These are phyloP conservation scores for Poecile montanus DNA, from an alignment of 2,797 vertebrate genomes.

Conservation along the genomic window DNA sequence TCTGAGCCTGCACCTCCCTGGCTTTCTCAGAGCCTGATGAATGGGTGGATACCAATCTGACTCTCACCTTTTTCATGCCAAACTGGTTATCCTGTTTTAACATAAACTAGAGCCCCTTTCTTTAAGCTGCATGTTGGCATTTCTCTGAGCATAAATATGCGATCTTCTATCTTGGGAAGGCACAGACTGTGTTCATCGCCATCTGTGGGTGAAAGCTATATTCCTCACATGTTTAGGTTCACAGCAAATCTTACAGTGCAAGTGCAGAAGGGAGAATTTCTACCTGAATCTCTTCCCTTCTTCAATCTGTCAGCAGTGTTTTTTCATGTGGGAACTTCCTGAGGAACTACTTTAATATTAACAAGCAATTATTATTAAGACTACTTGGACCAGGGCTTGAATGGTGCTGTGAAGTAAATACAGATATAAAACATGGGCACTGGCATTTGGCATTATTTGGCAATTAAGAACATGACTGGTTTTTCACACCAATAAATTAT, in stretches of 20 bases:
- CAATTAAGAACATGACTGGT: background rate
- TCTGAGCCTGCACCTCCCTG: background rate
- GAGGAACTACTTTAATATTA: background rate
- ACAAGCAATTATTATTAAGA: background rate
- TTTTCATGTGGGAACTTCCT: background rate
- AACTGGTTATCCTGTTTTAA: background rate
- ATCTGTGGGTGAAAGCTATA: slow-evolving; percentile 24
- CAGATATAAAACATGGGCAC: background rate
- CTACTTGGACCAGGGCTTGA: background rate
- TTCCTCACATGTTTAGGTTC: background rate
- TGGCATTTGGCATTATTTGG: background rate
- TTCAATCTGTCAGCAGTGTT: background rate
- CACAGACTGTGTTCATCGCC: background rate
- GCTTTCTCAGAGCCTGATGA: background rate
- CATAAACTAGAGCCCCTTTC: background rate
- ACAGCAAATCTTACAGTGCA: background rate
- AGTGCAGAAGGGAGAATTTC: background rate
- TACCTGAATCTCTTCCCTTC: background rate
- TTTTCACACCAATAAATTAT: background rate
- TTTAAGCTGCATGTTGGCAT: background rate
- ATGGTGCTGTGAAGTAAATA: background rate
- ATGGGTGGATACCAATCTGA: background rate
- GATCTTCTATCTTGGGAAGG: background rate
- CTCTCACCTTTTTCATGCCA: slow-evolving; percentile 28
- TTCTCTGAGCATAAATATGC: background rate